Base-by-base conservation (phyloP, 2,113 vertebrate species). In the Apteryx mantelli region DNA sequence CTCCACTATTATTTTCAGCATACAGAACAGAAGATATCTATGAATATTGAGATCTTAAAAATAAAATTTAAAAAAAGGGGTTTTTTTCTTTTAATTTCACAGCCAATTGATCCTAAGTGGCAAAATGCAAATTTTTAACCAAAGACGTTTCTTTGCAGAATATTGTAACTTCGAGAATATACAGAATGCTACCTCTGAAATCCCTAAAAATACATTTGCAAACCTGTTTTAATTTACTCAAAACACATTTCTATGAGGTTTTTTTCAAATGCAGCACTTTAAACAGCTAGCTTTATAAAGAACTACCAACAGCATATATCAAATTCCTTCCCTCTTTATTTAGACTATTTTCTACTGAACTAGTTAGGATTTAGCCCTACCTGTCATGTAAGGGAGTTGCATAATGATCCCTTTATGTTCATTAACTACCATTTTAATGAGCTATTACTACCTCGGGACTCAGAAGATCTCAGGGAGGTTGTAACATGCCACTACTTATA, bases 361-460 rank as follows among this genome's bases (percentile, higher is more conserved):
- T 95, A 95, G 91, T 97, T 96, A 79, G 77, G 74, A 93, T 94
- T 95, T 95, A 95, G 95, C 53, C 77, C 53, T 77, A 96, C 92
- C 55, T 16, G 0, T 79, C 70, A 87, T 69, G 88, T 79, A 97
- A 76, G 22, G 86, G 66, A 97, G 80, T 85, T 19, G 0, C 77
- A 93, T 95, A 96, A 96, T 95, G 91, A 97, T 92, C 61, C 91
- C 94, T 93, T 94, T 95, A 97, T 96, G 93, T 92, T 97, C 96
- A 96, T 93, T 97, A 96, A 97, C 96, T 96, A 97, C 95, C 92
- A 96, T 97, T 97, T 97, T 97, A 97, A 97, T 95, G 92, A 97
- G 95, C 94, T 97, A 97, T 97, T 96, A 97, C 96, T 97, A 97
- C 86, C 96, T 93, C 63, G 92, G 96, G 96, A 97, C 81, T 96